Evolutionary conservation across 2,113 vertebrate species (phyloP).

Genomic region (Abramis brama): DNA sequence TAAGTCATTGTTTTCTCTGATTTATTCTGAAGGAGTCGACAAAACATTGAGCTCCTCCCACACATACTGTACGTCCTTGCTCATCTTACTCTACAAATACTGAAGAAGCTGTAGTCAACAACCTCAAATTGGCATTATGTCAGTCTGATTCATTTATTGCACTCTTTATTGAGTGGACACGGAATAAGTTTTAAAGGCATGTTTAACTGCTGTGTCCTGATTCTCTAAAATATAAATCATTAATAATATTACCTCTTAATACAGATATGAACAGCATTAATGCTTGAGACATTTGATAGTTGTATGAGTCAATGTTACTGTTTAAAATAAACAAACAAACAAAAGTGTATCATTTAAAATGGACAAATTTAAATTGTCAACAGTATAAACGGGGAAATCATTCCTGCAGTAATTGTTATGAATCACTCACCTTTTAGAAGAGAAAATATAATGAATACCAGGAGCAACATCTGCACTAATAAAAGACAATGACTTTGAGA

Average conservation of each 20-base stretch:
- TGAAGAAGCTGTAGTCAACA: not conserved
- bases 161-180: too few relatives aligned
- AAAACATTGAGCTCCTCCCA: not conserved
- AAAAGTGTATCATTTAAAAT: not conserved
- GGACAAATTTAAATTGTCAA: not conserved
- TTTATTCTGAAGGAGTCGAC: not conserved
- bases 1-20: not conserved
- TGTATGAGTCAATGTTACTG: too few relatives aligned
- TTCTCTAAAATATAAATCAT: too few relatives aligned
- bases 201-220: too few relatives aligned
- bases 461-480: not conserved
- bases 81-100: not conserved
- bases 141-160: too few relatives aligned
- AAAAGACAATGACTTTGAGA: not conserved
- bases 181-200: not conserved
- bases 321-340: not conserved
- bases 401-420: not conserved
- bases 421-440: slow-evolving; percentile 3
- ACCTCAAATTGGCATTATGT: too few relatives aligned
- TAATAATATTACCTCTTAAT: too few relatives aligned
- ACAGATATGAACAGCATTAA: too few relatives aligned
- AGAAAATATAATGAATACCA: not conserved
- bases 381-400: not conserved
- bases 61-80: not conserved
- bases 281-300: too few relatives aligned